Evolutionary conservation across 2,797 vertebrate species (phyloP), one percentile per base, ranked within the genome.

Genomic region (Myotis pilosus): DNA sequence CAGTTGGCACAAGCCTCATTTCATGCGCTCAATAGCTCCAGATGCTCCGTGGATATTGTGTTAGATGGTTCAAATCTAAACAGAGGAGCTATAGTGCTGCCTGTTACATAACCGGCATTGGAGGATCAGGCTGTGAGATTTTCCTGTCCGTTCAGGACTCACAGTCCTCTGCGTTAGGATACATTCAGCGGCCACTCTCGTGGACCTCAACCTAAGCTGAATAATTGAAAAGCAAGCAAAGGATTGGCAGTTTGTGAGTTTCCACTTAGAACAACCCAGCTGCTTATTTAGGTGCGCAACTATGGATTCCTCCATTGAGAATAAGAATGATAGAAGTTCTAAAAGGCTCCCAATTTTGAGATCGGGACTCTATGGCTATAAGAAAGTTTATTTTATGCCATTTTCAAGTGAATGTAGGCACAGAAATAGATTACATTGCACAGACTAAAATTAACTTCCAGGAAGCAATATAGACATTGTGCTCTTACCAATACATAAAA

Each of bases 401-500:
- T 38, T 79, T 93, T 66, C 71, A 55, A 44, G 44, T 80, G 74
- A 82, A 60, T 68, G 83, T 92, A 90, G 68, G 19, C 17, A 62
- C 53, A 85, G 25, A 19, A n/a, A 57, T 79, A 62, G n/a, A 55
- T 80, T 44, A 41, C 64, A 28, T 80, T 62, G 68, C 1, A 36
- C 13, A 62, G 33, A 9, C 30, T 95, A 88, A 81, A 89, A 75
- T 8, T 23, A 79, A 75, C 62, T 93, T 95, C 12, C 41, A 92
- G 85, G 75, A 71, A 83, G 41, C n/a, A 57, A 64, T 69, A 30
- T 15, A 53, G 71, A 64, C 16, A 33, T 74, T 72, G 41, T 71
- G 33, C 33, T 93, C 38, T 87, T 90, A 60, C 30, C 49, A 62
- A 22, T 25, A n/a, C 47, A 36, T 76, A 75, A 71, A 57, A 72